Evolutionary conservation across 2,113 vertebrate species (phyloP), one percentile per base, ranked within the genome.

Genomic region (Vombatus ursinus): DNA sequence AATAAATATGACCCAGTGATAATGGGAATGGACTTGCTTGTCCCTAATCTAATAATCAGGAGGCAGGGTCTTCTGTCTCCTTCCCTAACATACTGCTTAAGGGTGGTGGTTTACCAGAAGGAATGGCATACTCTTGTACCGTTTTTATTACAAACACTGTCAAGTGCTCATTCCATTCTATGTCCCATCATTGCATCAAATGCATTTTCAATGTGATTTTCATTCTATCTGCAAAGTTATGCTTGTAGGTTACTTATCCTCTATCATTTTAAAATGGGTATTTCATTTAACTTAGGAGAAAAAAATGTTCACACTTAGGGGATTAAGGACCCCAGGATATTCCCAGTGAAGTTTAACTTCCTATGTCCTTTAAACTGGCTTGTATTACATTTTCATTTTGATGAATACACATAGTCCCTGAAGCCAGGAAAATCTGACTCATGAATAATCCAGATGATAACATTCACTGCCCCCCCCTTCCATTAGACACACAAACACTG

Each of bases 371-470:
- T 92, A 94, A n/a, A 94, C 57, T 90, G 94, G 2, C 4, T 94
- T 95, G 52, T 0, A 93, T 93, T 96, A 50, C 51, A 90, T 96
- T 95, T 84, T 93, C 50, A 93, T 92, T 96, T 97, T 25, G 8
- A 89, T 90, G 57, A 95, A 92, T 92, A 93, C 0, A 48, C 50
- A 44, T 14, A 49, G 50, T 91, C 16, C 92, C 3, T 92, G 84
- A 93, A 4, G 91, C 90, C 22, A 94, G 91, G 37, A 50, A 68
- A 94, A 6, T 94, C 0, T 94, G n/a, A 2, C 50, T 96, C 92
- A 84, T 94, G 96, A 19, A 61, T 90, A 89, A 10, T 14, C 12
- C 93, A 91, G 93, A 93, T 96, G 52, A 94, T 93, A 94, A 91
- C 7, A 84, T 61, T 94, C 91, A 68, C 61, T 5, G 1, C 11